A percentile compares a stretch with the other conserved stretches of the same genome.
Evolutionary conservation across 2,113 vertebrate species (phyloP).

Genomic region (Stegostoma tigrinum): DNA sequence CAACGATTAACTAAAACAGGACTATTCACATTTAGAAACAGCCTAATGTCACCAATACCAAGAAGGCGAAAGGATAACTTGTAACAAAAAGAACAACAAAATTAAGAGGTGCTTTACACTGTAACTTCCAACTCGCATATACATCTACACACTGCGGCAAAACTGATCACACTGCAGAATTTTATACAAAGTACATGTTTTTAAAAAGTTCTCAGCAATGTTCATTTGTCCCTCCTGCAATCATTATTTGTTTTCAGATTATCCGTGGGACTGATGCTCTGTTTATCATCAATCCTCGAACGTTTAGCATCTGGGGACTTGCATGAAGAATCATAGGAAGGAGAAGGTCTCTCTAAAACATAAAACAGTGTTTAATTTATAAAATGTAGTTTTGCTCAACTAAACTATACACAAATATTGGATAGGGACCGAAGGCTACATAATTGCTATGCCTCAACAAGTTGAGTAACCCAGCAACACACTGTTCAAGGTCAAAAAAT

Average conservation of each 20-base stretch:
- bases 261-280: background rate
- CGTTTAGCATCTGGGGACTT: conserved; percentile 72
- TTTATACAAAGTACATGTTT: background rate
- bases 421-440: background rate
- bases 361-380: background rate
- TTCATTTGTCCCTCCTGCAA: background rate
- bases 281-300: conserved; percentile 54
- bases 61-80: background rate
- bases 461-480: background rate
- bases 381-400: background rate
- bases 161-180: background rate
- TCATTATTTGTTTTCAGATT: background rate
- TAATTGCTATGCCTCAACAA: background rate
- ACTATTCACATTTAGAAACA: conserved; percentile 22
- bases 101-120: background rate
- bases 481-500: background rate
- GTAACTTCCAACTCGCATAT: background rate
- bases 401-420: background rate
- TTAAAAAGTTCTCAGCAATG: background rate
- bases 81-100: background rate
- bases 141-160: background rate
- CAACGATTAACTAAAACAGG: conserved; percentile 14
- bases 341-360: conserved; percentile 62
- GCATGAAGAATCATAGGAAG: conserved; percentile 59
- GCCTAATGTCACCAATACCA: background rate